Evolutionary conservation across 2,888 invertebrate species (phyloP), one percentile per base, ranked within the genome.

Genomic region (Byasa hedistus): DNA sequence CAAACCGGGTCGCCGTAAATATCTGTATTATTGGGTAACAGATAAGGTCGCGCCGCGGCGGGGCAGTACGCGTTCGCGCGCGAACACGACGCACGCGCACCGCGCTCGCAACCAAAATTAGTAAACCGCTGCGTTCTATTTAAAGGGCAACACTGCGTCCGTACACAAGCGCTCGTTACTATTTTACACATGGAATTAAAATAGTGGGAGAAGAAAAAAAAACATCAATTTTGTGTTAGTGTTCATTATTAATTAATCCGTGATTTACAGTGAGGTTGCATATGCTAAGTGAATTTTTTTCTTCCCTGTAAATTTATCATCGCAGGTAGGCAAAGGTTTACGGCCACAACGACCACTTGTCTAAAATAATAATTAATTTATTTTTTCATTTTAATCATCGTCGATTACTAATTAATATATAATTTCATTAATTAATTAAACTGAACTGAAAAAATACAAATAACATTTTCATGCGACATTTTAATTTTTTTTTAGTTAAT

Each of bases 121-220:
- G 71, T 69, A 72, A 76, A 68, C 70, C 73, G 69, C 48, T 27
- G 15, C 22, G 27, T 76, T 75, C 83, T 84, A 85, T 85, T 84
- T 84, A 79, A 79, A 79, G 78, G 79, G 74, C 76, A 71, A 72
- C 73, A 73, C 75, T 75, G 76, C 70, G 74, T 74, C 76, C 75
- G 76, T 77, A 77, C 74, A 75, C 79, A 83, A 89, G 89, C 89
- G 87, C 87, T 78, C 86, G 77, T 36, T 58, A 39, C 48, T 21
- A 23, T 72, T 76, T 67, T 57, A 48, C 68, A 66, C 61, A 69
- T 72, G 72, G 68, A 68, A 57, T 52, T 65, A 57, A 61, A 65
- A 61, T 66, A 66, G 65, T 57, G 65, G 48, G 48, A 61, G 23
- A 57, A 63, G 10, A 32, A 32, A 32, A 32, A 32, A 32, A 32